phyloP scores from a whole-genome alignment of 64 coral and sea anemone species.

The Montipora foliosa region DNA sequence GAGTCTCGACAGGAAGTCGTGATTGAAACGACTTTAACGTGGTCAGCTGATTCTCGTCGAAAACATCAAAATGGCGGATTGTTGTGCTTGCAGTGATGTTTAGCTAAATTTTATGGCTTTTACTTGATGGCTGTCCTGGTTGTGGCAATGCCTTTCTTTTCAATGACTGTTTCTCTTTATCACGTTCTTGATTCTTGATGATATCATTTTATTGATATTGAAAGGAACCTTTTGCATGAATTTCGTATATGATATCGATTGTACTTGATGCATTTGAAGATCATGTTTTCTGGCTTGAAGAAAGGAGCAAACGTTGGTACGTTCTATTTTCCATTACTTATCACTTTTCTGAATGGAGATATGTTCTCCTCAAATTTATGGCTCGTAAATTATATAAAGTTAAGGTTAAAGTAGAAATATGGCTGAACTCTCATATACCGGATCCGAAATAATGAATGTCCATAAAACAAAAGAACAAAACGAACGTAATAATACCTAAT shows the following conservation, averaged over 20 bases:
- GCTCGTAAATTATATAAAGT: too few relatives aligned
- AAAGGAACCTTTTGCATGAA: too few relatives aligned
- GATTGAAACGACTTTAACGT: background rate
- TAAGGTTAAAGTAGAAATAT: too few relatives aligned
- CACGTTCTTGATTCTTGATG: background rate
- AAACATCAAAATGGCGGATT: constrained; percentile 31
- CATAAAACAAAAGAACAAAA: too few relatives aligned
- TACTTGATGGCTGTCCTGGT: too few relatives aligned
- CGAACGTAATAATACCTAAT: too few relatives aligned
- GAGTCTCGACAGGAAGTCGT: too few relatives aligned
- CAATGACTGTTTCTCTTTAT: background rate
- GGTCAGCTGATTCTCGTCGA: constrained; percentile 14
- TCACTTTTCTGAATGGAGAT: too few relatives aligned
- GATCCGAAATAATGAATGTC: too few relatives aligned
- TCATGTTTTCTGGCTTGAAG: constrained; percentile 43
- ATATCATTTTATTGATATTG: background rate
- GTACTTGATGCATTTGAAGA: background rate
- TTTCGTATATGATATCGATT: too few relatives aligned
- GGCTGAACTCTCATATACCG: too few relatives aligned
- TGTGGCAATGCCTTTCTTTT: background rate
- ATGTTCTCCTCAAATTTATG: too few relatives aligned
- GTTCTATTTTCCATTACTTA: background rate
- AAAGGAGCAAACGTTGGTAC: background rate
- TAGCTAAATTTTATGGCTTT: background rate
- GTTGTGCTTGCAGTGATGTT: background rate